Evolutionary conservation across 2,797 vertebrate species (phyloP), one percentile per base, ranked within the genome.

Genomic region (Oreonectes daqikongensis): DNA sequence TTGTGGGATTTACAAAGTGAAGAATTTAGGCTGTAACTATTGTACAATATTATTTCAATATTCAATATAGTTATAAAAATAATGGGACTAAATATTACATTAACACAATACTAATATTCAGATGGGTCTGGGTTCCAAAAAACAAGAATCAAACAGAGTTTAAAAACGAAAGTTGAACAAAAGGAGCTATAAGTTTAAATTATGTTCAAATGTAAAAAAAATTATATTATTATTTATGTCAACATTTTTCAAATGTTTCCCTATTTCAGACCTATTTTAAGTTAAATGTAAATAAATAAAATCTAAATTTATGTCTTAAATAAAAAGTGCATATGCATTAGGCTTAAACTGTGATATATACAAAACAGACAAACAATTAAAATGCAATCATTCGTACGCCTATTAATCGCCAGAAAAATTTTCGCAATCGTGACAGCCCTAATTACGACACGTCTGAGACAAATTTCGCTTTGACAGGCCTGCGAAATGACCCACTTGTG

Each of bases 401-500:
- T 24, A 24, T 53, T 53, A 22, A 53, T 55, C 20, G 22, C 3
- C 22, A 12, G 2, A 1, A 2, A 22, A 14, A 55, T 26, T 55
- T 55, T 26, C 3, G 12, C 22, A 26, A 55, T 55, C 10, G 5
- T 24, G 20, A 55, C 52, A 24, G 52, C 11, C 52, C 59, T 22
- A 61, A 30, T 61, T 30, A 70, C 48, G 55, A 66, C 65, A n/a
- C 67, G 6, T 28, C 48, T 38, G 61, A 72, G 73, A 79, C 72
- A 72, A 40, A 78, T 76, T 70, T 72, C 60, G 32, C 22, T 60
- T 76, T 67, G 81, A 81, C 59, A 44, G 64, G 30, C 12, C 32
- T 70, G 76, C 66, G 80, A 80, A 83, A 72, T 71, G 77, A 77
- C 77, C 79, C 81, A 84, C 69, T 81, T 78, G 79, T 53, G 65